These are phyloP conservation scores for Spizaetus ornatus DNA, from an alignment of 2,113 vertebrate genomes.

Conservation along the genomic window DNA sequence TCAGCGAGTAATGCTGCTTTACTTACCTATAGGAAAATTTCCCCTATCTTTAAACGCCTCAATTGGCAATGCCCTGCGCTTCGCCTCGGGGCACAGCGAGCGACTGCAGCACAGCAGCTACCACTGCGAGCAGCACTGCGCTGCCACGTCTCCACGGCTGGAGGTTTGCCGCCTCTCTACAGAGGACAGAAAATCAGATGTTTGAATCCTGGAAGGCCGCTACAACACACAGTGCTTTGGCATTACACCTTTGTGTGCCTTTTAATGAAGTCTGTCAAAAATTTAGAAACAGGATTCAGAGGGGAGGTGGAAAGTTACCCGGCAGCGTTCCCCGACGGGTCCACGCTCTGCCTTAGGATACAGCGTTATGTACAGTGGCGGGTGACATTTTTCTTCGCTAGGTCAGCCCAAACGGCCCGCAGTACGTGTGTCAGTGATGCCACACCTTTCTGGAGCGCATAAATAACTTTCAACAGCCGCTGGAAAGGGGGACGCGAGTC, in stretches of 20 bases:
- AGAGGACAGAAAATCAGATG: not conserved
- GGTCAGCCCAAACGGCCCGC: not conserved
- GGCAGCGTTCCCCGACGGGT: rapidly evolving
- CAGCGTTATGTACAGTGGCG: rapidly evolving
- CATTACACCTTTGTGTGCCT: rapidly evolving
- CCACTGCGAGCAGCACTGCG: rapidly evolving
- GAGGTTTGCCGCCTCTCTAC: too few relatives aligned
- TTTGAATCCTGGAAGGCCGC: not conserved
- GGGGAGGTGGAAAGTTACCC: not conserved
- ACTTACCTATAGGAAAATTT: not conserved
- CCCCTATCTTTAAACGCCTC: not conserved
- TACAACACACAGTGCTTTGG: too few relatives aligned
- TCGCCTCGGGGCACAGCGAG: not conserved
- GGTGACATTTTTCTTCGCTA: rapidly evolving
- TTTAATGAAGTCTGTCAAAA: not conserved
- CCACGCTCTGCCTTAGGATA: rapidly evolving
- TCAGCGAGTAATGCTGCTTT: not conserved
- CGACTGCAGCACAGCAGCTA: not conserved
- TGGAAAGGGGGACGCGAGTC: rapidly evolving
- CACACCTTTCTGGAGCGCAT: rapidly evolving
- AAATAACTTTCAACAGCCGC: not conserved
- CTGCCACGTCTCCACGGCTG: rapidly evolving
- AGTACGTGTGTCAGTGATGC: rapidly evolving
- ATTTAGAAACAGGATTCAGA: too few relatives aligned
- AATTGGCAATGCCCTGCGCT: not conserved